Base-by-base conservation (phyloP, 1,140 invertebrate genomes). In the Drosophila sechellia region DNA sequence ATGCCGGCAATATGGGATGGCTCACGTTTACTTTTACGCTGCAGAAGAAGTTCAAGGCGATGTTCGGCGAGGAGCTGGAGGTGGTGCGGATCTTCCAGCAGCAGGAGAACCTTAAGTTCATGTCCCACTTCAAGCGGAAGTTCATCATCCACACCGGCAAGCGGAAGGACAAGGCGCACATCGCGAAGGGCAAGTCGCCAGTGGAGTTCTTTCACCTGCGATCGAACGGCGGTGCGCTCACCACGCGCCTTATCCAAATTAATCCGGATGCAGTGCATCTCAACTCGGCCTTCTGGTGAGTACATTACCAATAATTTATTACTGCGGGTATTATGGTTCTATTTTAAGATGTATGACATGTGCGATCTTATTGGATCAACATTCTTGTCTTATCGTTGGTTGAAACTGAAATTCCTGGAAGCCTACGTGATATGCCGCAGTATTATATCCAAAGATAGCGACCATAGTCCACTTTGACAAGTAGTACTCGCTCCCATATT, bases 1-100 rank as follows among this genome's bases (percentile, higher is more conserved):
- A 99, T 90, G 98, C 99, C 3, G 96, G 96, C 46, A 99, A 99
- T 93, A 99, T 99, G 98, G 99, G 98, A 20, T 99, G 98, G 98
- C 94, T 99, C 0, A 99, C 98, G 8, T 99, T 99, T 93, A 99
- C 98, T 0, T 99, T 99, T 93, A 97, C 97, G 78, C 94, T 99
- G 57, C 98, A 99, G 93, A 98, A 99, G 91, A 99, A 99, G 93
- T 99, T 99, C 93, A 98, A 99, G 93, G 95, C 96, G 17, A 94
- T 99, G 63, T 99, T 99, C 92, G 96, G 97, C 37, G 97, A 98
- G 85, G 98, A 99, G 84, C 93, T 99, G 61, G 98, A 99, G 93
- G 98, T 99, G 2, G 96, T 99, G 1, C 93, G 98, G 49, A 99
- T 98, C n/a, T 97, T 99, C 92, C 98, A 98, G 85, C 99, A 99